phyloP scores from a whole-genome alignment of 1,140 invertebrate species.

The Hylaeus volcanicus region DNA sequence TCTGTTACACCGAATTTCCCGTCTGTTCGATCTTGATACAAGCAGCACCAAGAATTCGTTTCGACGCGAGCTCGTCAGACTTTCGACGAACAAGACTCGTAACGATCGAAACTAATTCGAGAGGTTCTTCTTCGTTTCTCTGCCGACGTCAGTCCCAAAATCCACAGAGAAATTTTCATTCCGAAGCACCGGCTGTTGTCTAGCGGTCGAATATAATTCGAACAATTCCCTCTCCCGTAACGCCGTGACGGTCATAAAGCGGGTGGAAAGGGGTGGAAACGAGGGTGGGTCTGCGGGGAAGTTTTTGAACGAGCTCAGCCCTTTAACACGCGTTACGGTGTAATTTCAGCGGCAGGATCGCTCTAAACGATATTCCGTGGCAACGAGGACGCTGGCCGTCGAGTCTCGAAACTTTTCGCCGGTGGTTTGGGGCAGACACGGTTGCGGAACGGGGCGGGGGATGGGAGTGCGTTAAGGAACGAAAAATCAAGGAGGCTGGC shows the following conservation, averaged over 20 bases:
- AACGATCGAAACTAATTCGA: too few relatives aligned
- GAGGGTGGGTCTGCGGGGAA: slow-evolving; percentile 42
- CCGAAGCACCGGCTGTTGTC: background rate
- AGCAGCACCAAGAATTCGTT: too few relatives aligned
- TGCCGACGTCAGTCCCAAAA: background rate
- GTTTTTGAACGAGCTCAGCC: slow-evolving; percentile 54
- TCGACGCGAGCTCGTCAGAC: too few relatives aligned
- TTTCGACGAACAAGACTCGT: too few relatives aligned
- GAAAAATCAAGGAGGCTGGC: slow-evolving; percentile 70
- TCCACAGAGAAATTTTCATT: background rate
- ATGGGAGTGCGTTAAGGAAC: slow-evolving; percentile 38
- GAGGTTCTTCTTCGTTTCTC: too few relatives aligned
- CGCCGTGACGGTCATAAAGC: slow-evolving; percentile 27
- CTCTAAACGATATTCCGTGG: slow-evolving; percentile 70
- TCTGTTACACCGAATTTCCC: too few relatives aligned
- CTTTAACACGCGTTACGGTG: slow-evolving; percentile 68
- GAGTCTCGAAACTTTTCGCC: slow-evolving; percentile 76
- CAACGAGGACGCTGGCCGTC: slow-evolving; percentile 66
- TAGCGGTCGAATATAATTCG: slow-evolving; percentile 17
- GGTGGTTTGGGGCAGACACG: slow-evolving; percentile 19
- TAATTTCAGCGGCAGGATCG: slow-evolving; percentile 66
- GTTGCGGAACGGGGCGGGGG: slow-evolving; percentile 1
- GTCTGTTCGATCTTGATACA: too few relatives aligned
- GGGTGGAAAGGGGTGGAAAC: slow-evolving; percentile 22
- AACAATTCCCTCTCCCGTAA: background rate